Base-by-base conservation (phyloP, 2,888 invertebrate species). In the Junonia oenone region DNA sequence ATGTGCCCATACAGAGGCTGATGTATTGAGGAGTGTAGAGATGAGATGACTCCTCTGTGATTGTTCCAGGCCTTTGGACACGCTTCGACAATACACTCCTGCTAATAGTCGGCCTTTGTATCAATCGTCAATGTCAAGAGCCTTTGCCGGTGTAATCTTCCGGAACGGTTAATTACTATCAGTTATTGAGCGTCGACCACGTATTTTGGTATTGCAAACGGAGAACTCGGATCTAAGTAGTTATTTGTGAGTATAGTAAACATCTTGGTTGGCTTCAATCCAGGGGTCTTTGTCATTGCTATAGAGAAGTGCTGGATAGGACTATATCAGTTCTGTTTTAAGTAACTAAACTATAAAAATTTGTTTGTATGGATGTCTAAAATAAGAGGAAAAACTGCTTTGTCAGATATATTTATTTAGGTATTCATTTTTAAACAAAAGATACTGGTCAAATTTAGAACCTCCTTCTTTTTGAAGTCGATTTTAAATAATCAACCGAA, bases 181-280 rank as follows among this genome's bases (percentile, higher is more conserved):
- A 61, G 66, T 63, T 67, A 68, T 67, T 65, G 66, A 59, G 59
- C 59, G 62, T 51, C 53, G 55, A 49, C 61, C 69, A 73, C 72
- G 72, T 73, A 73, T 79, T 82, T 76, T 65, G 71, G 67, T 75
- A 75, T 76, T 75, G 61, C 59, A 79, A 73, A 75, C 75, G 71
- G 74, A 75, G 72, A 72, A 76, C 75, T 71, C 71, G 66, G 69
- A 66, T 59, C 56, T 71, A 72, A 76, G 77, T 80, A 80, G 83
- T 79, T 82, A 83, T 82, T 84, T 81, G 81, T 76, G 75, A 79
- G 76, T 76, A 78, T 77, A 76, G 78, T 78, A 83, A 86, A 86
- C 83, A 84, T 85, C 86, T 86, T 83, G 78, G 72, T 83, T 87
- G 86, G 83, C 83, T 84, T 79, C 80, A 82, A 84, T 86, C 87